Conservation (phyloP, 2,113 vertebrate species). For the Nettapus auritus region DNA sequence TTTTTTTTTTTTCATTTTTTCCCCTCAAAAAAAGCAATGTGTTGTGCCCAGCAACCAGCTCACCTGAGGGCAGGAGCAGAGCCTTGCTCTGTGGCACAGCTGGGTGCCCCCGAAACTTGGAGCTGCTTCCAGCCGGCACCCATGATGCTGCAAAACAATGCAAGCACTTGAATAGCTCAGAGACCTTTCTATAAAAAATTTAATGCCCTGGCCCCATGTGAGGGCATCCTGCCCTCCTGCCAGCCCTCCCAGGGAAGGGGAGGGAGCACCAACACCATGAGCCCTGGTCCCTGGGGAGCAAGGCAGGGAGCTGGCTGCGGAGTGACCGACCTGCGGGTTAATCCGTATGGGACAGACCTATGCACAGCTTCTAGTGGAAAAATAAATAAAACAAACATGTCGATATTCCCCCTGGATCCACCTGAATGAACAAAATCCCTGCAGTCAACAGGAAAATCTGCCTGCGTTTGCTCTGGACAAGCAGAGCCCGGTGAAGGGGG, state of each 20-base stretch:
- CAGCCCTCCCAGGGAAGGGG: neutral
- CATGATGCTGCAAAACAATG: slow-evolving; percentile 3
- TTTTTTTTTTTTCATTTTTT: neutral
- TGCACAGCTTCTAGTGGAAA: neutral
- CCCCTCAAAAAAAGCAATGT: neutral
- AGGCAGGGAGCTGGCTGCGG: neutral
- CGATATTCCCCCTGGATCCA: neutral
- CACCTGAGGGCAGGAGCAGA: neutral
- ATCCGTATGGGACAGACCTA: neutral
- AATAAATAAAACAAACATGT: slow-evolving; percentile 13
- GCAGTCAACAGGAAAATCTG: neutral
- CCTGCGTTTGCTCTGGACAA: slow-evolving; percentile 18
- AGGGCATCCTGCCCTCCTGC: neutral
- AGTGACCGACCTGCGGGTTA: neutral
- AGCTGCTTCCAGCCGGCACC: neutral
- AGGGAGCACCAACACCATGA: neutral
- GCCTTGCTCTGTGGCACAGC: neutral
- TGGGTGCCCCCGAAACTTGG: neutral
- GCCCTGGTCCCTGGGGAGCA: neutral
- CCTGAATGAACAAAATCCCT: slow-evolving; percentile 14
- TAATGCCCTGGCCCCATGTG: neutral
- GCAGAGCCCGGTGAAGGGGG: neutral
- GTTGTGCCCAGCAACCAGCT: neutral
- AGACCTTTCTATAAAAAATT: slow-evolving; percentile 12
- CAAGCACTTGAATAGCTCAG: slow-evolving; percentile 15